These are phyloP conservation scores for Busseola fusca DNA, from an alignment of 2,888 invertebrate species.

Conservation along the genomic window DNA sequence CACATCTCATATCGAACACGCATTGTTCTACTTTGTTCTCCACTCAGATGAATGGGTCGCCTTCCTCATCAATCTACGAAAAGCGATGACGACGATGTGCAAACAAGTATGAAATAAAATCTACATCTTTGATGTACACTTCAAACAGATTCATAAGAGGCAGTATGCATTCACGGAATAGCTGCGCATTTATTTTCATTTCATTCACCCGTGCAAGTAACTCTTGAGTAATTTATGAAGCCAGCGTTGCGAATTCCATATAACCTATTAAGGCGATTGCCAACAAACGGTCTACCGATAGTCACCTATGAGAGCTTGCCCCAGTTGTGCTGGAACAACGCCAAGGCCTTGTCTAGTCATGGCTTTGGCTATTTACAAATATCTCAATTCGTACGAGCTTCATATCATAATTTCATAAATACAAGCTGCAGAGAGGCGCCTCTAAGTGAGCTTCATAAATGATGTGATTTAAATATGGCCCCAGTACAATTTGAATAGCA, in stretches of 20 bases:
- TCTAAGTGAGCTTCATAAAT: slow-evolving; percentile 41
- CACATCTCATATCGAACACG: slow-evolving; percentile 29
- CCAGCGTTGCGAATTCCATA: slow-evolving; percentile 72
- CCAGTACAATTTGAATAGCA: slow-evolving; percentile 36
- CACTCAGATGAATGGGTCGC: slow-evolving; percentile 35
- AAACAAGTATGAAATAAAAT: slow-evolving; percentile 56
- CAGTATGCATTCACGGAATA: slow-evolving; percentile 54
- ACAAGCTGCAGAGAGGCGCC: slow-evolving; percentile 41
- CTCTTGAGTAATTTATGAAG: slow-evolving; percentile 63
- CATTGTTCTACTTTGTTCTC: slow-evolving; percentile 33
- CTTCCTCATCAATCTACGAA: slow-evolving; percentile 50
- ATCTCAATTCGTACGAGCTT: slow-evolving; percentile 64
- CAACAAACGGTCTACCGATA: slow-evolving; percentile 82
- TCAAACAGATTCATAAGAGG: slow-evolving; percentile 53
- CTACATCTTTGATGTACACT: slow-evolving; percentile 52
- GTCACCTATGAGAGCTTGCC: slow-evolving; percentile 80
- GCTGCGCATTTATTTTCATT: slow-evolving; percentile 55
- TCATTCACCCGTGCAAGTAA: slow-evolving; percentile 61
- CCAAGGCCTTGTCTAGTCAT: slow-evolving; percentile 79
- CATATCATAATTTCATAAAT: slow-evolving; percentile 65
- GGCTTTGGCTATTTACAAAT: slow-evolving; percentile 71
- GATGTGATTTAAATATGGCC: slow-evolving; percentile 38
- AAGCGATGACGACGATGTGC: slow-evolving; percentile 55
- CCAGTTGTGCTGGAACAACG: slow-evolving; percentile 82
- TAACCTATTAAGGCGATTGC: slow-evolving; percentile 82